phyloP scores from a whole-genome alignment of 1,140 invertebrate genomes.

The Aplysia californica region DNA sequence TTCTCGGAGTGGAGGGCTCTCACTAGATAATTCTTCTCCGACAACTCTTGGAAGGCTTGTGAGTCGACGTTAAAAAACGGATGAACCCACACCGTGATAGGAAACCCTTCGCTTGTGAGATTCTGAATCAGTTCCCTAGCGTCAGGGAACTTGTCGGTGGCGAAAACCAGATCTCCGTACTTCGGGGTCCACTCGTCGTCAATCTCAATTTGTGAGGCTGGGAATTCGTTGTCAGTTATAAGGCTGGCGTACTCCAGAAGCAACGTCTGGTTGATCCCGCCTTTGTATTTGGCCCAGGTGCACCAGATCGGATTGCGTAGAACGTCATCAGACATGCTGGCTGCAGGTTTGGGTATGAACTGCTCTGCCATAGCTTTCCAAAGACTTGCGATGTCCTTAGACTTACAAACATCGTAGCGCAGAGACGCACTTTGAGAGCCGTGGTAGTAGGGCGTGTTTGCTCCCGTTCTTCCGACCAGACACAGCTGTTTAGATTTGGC shows the following conservation, averaged over 20 bases:
- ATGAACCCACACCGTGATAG: slow-evolving; percentile 90
- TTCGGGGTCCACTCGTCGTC: slow-evolving; percentile 92
- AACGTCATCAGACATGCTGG: slow-evolving; percentile 78
- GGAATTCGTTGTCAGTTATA: slow-evolving; percentile 62
- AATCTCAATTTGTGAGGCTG: slow-evolving; percentile 86
- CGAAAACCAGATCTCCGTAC: slow-evolving; percentile 84
- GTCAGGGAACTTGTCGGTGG: slow-evolving; percentile 80
- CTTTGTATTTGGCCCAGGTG: slow-evolving; percentile 87
- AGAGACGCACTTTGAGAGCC: slow-evolving; percentile 34
- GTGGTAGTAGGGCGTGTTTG: slow-evolving; percentile 44
- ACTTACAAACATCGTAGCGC: slow-evolving; percentile 51
- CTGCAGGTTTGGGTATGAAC: slow-evolving; percentile 46
- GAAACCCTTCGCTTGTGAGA: slow-evolving; percentile 77
- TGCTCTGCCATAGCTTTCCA: slow-evolving; percentile 43
- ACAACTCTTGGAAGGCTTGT: slow-evolving; percentile 69
- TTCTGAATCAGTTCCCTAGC: slow-evolving; percentile 73
- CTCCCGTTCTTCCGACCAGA: slow-evolving; percentile 44
- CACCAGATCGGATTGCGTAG: slow-evolving; percentile 88
- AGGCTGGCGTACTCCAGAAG: slow-evolving; percentile 81
- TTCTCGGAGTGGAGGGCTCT: slow-evolving; percentile 67
- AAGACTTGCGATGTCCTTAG: slow-evolving; percentile 38
- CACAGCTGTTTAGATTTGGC: slow-evolving; percentile 43
- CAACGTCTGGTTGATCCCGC: slow-evolving; percentile 74
- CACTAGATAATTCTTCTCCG: slow-evolving; percentile 53
- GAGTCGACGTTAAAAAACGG: slow-evolving; percentile 89